A percentile compares a stretch with the other conserved stretches of the same genome.
Evolutionary conservation across 2,888 invertebrate species (phyloP).

Genomic region (Galeopsomyia nigrocyanea): DNA sequence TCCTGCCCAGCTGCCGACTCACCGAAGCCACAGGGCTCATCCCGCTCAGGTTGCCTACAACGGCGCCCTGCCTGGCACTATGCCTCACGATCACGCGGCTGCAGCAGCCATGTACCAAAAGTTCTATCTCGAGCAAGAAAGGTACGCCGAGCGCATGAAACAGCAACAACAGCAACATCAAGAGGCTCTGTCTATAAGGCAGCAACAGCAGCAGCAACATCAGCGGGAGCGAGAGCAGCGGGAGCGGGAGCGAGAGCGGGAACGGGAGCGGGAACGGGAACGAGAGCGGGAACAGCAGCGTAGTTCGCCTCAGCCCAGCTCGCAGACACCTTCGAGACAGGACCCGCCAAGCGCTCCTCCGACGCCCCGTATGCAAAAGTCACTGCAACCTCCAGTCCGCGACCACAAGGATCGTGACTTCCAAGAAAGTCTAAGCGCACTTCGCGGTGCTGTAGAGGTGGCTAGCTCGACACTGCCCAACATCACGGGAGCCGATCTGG

Average conservation of each 20-base stretch:
- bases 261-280: conserved; percentile 72
- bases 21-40: conserved; percentile 66
- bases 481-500: conserved; percentile 84
- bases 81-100: conserved; percentile 73
- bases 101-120: conserved; percentile 69
- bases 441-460: conserved; percentile 76
- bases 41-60: conserved; percentile 72
- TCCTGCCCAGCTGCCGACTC: conserved; percentile 70
- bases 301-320: conserved; percentile 67
- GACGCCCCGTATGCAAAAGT: conserved; percentile 65
- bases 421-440: conserved; percentile 82
- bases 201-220: conserved; percentile 71
- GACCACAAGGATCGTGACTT: conserved; percentile 73
- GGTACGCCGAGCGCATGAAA: conserved; percentile 69
- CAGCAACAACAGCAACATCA: conserved; percentile 70
- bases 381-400: conserved; percentile 71
- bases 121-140: conserved; percentile 74
- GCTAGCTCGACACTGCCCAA: conserved; percentile 74
- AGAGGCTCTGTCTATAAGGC: conserved; percentile 69
- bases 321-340: conserved; percentile 34
- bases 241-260: conserved; percentile 70
- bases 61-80: conserved; percentile 69
- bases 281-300: conserved; percentile 70
- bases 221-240: conserved; percentile 72
- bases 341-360: conserved; percentile 56